Base-by-base conservation (phyloP, 1,140 invertebrate genomes). In the Plodia interpunctella region DNA sequence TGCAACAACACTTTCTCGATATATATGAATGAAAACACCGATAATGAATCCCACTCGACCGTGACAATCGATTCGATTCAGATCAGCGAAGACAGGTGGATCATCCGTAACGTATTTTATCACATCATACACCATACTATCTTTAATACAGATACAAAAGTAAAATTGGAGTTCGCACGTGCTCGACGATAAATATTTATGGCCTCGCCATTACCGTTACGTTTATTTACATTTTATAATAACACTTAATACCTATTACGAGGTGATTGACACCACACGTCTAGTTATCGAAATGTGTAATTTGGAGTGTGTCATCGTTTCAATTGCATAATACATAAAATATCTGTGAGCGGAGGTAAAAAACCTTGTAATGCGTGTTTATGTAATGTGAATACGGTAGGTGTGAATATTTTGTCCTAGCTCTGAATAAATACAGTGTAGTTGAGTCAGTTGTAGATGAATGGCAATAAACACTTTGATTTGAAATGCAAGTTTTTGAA, bases 1-100 rank as follows among this genome's bases (percentile, higher is more conserved):
- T 58, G 74, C 72, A 71, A 76, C 76, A 68, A 67, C 72, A 60
- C 67, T 68, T 70, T 69, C 56, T 57, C 65, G 62, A 66, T 68
- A 56, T n/a, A n/a, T 58, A 72, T 76, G 74, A 78, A 76, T 78
- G 74, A 44, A 44, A 44, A 44, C 38, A 2, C 60, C 30, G 18
- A 51, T 51, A 51, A 57, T 57, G 44, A 20, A 51, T 57, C 55
- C 13, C 38, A 38, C 25, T 20, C 38, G 55, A 35, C 38, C 55
- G 38, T 55, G 54, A 55, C 54, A 38, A 44, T 20, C 32, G 54
- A 32, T 44, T 44, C 13, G 38, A 44, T 15, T 15, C 38, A 15
- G n/a, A 44, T 44, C 20, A 54, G 21, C 25, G 11, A 6, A 38
- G 54, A 55, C 54, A 55, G 32, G 54, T 55, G 54, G 54, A 55